phyloP scores from a whole-genome alignment of 2,797 vertebrate genomes.

The Catostomus latipinnis region DNA sequence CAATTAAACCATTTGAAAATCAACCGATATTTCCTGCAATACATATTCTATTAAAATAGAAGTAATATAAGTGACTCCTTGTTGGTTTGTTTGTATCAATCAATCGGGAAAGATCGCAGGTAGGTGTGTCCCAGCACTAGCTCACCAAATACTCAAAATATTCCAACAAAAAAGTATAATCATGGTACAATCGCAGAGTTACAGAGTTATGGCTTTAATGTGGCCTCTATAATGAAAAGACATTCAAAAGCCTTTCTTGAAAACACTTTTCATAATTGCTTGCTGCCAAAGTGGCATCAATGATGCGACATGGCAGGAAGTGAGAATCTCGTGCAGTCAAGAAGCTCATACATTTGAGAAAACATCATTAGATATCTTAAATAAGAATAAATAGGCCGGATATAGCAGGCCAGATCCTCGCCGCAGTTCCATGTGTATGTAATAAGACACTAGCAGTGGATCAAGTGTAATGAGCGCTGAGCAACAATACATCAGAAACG shows the following conservation, averaged over 20 bases:
- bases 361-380: neutral
- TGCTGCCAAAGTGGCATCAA: neutral
- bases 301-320: slow-evolving; percentile 50
- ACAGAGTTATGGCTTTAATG: neutral
- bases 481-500: slow-evolving; percentile 27
- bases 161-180: neutral
- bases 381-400: neutral
- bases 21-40: neutral
- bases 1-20: neutral
- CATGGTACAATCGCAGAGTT: neutral
- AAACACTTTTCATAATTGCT: neutral
- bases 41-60: neutral
- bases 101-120: slow-evolving; percentile 7
- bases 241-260: neutral
- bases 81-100: neutral
- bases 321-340: neutral
- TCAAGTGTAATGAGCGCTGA: slow-evolving; percentile 36
- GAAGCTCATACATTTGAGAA: neutral
- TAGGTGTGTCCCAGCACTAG: slow-evolving; percentile 51
- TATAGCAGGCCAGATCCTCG: slow-evolving; percentile 23
- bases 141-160: neutral
- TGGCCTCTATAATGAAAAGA: neutral
- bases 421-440: slow-evolving; percentile 18
- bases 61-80: neutral
- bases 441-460: slow-evolving; percentile 29